These are phyloP conservation scores for Neopelma chrysocephalum DNA, from an alignment of 2,797 vertebrate genomes.

Conservation along the genomic window DNA sequence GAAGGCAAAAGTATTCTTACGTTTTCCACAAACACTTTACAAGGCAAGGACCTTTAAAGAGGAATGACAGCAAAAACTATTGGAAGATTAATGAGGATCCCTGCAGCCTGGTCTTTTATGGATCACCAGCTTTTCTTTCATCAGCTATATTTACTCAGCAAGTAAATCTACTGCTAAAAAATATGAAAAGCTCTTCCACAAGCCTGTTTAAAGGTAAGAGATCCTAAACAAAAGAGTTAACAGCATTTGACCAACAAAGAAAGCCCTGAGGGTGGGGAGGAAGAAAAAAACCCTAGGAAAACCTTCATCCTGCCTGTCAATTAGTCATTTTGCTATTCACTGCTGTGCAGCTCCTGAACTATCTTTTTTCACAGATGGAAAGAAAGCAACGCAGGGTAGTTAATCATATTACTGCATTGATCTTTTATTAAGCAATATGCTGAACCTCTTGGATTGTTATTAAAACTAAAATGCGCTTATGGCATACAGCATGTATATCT, in stretches of 20 bases:
- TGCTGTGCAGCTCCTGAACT: conserved; percentile 5
- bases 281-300: conserved; percentile 18
- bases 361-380: conserved; percentile 53
- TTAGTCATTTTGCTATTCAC: conserved; percentile 57
- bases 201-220: conserved; percentile 66
- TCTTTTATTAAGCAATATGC: conserved; percentile 53
- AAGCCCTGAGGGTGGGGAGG: conserved; percentile 15
- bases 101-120: conserved; percentile 74
- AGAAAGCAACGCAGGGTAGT: conserved; percentile 22
- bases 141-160: conserved; percentile 72
- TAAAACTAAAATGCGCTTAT: conserved; percentile 45
- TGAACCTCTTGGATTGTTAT: conserved; percentile 47
- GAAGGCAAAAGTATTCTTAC: conserved; percentile 61
- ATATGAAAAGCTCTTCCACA: conserved; percentile 64
- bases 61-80: conserved; percentile 75
- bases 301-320: conserved; percentile 48
- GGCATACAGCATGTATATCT: conserved; percentile 9
- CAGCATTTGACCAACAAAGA: conserved; percentile 52
- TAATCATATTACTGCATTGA: conserved; percentile 62
- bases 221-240: conserved; percentile 67
- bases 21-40: conserved; percentile 72
- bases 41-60: conserved; percentile 74
- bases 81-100: conserved; percentile 81
- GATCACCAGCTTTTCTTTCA: conserved; percentile 76
- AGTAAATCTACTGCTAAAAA: conserved; percentile 68